A percentile compares a stretch with the other conserved stretches of the same genome.
phyloP scores from a whole-genome alignment of 2,888 invertebrate genomes.

The Epsilonema sp. region DNA sequence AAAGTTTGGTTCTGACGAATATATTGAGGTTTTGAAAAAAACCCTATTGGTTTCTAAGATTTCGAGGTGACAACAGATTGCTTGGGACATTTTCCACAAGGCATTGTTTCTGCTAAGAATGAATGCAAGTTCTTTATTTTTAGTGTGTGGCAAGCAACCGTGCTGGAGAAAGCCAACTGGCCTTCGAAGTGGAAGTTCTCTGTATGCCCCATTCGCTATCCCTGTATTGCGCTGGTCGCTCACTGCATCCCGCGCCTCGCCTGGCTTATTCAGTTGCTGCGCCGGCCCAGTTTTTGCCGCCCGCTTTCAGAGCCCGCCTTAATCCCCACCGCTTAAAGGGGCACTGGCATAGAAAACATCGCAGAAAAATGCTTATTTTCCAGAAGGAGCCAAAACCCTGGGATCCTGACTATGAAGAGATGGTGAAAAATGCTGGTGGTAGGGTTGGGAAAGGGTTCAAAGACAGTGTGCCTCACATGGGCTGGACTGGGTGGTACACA shows the following conservation, averaged over 20 bases:
- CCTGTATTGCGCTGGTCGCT: neutral
- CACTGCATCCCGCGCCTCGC: neutral
- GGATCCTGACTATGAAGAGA: constrained; percentile 1
- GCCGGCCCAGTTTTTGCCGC: too few relatives aligned
- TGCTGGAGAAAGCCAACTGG: constrained; percentile 42
- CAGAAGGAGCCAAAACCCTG: neutral
- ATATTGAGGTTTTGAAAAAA: too few relatives aligned
- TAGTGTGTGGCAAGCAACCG: constrained; percentile 44
- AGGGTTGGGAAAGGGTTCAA: neutral
- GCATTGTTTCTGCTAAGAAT: too few relatives aligned
- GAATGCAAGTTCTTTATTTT: constrained; percentile 5
- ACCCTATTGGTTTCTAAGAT: too few relatives aligned
- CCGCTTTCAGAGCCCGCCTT: too few relatives aligned
- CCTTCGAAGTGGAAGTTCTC: constrained; percentile 40
- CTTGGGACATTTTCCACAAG: too few relatives aligned
- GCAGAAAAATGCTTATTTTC: neutral
- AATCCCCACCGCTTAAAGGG: too few relatives aligned
- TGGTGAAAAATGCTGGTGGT: neutral
- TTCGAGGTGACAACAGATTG: too few relatives aligned
- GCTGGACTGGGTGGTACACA: too few relatives aligned
- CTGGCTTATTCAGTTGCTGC: neutral
- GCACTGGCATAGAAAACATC: neutral
- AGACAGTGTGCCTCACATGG: too few relatives aligned
- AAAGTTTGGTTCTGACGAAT: too few relatives aligned
- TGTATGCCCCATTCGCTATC: constrained; percentile 20